Conservation (phyloP, 1,140 invertebrate genomes). For the Daktulosphaira vitifoliae region DNA sequence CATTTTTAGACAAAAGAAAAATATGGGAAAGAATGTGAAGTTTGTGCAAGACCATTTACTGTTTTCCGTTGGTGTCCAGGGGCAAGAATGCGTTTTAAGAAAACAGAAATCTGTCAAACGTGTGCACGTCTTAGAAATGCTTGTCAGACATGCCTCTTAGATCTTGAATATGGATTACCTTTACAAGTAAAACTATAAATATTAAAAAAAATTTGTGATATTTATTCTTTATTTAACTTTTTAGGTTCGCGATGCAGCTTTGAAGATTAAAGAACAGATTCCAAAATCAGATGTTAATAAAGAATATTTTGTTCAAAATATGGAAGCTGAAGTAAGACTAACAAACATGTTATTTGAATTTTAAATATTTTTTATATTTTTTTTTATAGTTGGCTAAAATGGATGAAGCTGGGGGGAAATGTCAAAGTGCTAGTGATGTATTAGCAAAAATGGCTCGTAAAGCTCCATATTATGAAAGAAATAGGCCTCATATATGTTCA, state of each 20-base stretch:
- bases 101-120: slow-evolving; percentile 99
- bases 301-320: slow-evolving; percentile 97
- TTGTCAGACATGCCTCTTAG: slow-evolving; percentile 96
- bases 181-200: slow-evolving; percentile 71
- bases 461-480: slow-evolving; percentile 97
- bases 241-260: slow-evolving; percentile 69
- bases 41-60: slow-evolving; percentile 95
- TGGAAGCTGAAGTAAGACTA: slow-evolving; percentile 45
- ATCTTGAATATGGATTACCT: slow-evolving; percentile 92
- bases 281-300: slow-evolving; percentile 98
- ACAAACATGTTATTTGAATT: not conserved
- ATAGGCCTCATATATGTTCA: slow-evolving; percentile 97
- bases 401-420: slow-evolving; percentile 54
- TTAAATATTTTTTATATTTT: not conserved
- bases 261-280: slow-evolving; percentile 89
- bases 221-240: not conserved
- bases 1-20: slow-evolving; percentile 92
- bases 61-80: slow-evolving; percentile 98
- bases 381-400: slow-evolving; percentile 20
- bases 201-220: too few relatives aligned
- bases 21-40: slow-evolving; percentile 99
- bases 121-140: slow-evolving; percentile 98
- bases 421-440: slow-evolving; percentile 76
- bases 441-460: slow-evolving; percentile 90
- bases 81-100: slow-evolving; percentile 96